phyloP scores from a whole-genome alignment of 2,888 invertebrate genomes.

The Esperia sulphurella region DNA sequence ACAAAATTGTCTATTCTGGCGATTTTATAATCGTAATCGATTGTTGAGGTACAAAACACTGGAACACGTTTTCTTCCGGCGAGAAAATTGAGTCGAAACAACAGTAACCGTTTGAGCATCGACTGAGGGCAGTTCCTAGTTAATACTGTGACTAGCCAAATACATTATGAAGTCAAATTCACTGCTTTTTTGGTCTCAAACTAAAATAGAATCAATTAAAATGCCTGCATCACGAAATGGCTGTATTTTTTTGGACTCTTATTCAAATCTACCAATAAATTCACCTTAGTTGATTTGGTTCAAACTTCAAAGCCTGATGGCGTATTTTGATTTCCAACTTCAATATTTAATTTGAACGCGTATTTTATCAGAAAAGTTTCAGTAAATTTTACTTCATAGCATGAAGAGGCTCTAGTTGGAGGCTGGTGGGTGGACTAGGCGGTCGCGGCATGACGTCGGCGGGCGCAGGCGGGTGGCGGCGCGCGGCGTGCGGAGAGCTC shows the following conservation, averaged over 20 bases:
- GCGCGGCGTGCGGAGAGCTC: slow-evolving; percentile 24
- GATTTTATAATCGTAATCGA: slow-evolving; percentile 30
- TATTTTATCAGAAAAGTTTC: too few relatives aligned
- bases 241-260: too few relatives aligned
- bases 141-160: slow-evolving; percentile 4
- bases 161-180: not conserved
- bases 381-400: not conserved
- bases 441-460: slow-evolving; percentile 15
- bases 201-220: too few relatives aligned
- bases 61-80: slow-evolving; percentile 28
- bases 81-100: slow-evolving; percentile 8
- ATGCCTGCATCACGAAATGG: not conserved
- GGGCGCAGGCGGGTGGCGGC: slow-evolving; percentile 17
- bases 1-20: slow-evolving; percentile 38
- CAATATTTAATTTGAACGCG: too few relatives aligned
- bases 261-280: too few relatives aligned
- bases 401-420: slow-evolving; percentile 7
- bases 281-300: too few relatives aligned
- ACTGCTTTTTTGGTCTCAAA: not conserved
- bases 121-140: slow-evolving; percentile 10
- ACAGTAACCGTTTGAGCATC: slow-evolving; percentile 13
- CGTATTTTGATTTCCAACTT: too few relatives aligned
- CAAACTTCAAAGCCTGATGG: too few relatives aligned
- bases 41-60: slow-evolving; percentile 27
- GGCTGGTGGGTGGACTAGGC: not conserved